Base-by-base conservation (phyloP, 1,140 invertebrate genomes). In the Ceratosolen solmsi region DNA sequence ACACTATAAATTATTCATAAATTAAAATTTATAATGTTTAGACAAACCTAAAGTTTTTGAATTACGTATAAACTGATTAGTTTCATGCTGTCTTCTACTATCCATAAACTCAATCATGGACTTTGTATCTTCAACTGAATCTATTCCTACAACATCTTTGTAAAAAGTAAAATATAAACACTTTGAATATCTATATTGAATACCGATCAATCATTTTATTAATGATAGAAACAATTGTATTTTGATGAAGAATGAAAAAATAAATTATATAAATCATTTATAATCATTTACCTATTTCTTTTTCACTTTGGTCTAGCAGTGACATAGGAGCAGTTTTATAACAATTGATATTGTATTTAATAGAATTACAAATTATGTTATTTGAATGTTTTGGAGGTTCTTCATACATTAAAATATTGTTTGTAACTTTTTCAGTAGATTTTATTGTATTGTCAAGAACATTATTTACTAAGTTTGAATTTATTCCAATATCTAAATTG, bases 131-230 rank as follows among this genome's bases (percentile, higher is more conserved):
- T 84, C 75, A 58, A 82, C 38, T 70, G 63, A 79, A 78, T 84
- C 84, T 81, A 86, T 51, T 73, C 81, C 84, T 84, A 84, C 76
- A 83, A 84, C 82, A 86, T 84, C 85, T 84, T 79, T 71, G 22
- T 33, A 85, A 83, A 82, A 68, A 68, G 20, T 1, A n/a, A n/a
- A n/a, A n/a, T n/a, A n/a, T n/a, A n/a, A n/a, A n/a, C n/a, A n/a
- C n/a, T n/a, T n/a, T n/a, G n/a, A n/a, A n/a, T n/a, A n/a, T n/a
- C n/a, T n/a, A n/a, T n/a, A n/a, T n/a, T n/a, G n/a, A n/a, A n/a
- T n/a, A n/a, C n/a, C n/a, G n/a, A n/a, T n/a, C n/a, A n/a, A n/a
- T n/a, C n/a, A n/a, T n/a, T n/a, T n/a, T n/a, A n/a, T n/a, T n/a
- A n/a, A n/a, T n/a, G n/a, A n/a, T n/a, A n/a, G n/a, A n/a, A n/a